phyloP scores from a whole-genome alignment of 1,140 invertebrate genomes.

The Drosophila kepulauana region DNA sequence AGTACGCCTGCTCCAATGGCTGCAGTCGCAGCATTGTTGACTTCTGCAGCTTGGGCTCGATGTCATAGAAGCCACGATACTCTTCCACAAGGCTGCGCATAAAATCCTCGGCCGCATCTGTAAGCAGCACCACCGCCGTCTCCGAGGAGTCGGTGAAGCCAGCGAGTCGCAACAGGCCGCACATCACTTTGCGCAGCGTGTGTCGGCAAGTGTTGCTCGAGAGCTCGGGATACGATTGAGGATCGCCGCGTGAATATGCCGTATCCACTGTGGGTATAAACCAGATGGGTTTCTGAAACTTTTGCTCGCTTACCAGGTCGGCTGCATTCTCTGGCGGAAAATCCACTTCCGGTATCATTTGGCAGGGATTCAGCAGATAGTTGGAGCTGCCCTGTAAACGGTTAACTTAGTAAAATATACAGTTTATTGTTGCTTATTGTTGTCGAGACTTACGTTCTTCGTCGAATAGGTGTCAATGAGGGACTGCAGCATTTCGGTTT shows the following conservation, averaged over 20 bases:
- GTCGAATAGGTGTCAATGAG: conserved; percentile 83
- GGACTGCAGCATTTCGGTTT: conserved; percentile 82
- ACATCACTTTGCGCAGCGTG: conserved; percentile 74
- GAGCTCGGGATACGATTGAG: conserved; percentile 66
- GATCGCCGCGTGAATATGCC: conserved; percentile 69
- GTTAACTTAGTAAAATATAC: not conserved
- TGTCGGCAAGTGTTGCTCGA: conserved; percentile 57
- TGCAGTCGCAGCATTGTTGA: conserved; percentile 53
- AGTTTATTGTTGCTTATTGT: too few relatives aligned
- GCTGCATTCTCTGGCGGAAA: conserved; percentile 82
- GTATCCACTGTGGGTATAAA: conserved; percentile 76
- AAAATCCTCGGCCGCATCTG: conserved; percentile 78
- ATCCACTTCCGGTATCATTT: conserved; percentile 84
- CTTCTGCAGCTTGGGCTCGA: conserved; percentile 32
- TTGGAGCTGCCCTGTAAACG: conserved; percentile 70
- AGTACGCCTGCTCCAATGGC: conserved; percentile 73
- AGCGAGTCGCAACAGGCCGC: conserved; percentile 74
- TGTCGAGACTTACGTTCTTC: conserved; percentile 68
- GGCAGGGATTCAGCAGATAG: conserved; percentile 80
- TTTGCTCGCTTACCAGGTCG: conserved; percentile 72
- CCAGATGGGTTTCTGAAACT: conserved; percentile 83
- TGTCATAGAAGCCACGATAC: conserved; percentile 60
- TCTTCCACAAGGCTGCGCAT: conserved; percentile 65
- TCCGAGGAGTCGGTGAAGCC: conserved; percentile 82
- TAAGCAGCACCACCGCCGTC: conserved; percentile 70